A percentile compares a stretch with the other conserved stretches of the same genome.
Evolutionary conservation across 1,140 invertebrate genomes (phyloP).

Genomic region (Drosophila tristis): DNA sequence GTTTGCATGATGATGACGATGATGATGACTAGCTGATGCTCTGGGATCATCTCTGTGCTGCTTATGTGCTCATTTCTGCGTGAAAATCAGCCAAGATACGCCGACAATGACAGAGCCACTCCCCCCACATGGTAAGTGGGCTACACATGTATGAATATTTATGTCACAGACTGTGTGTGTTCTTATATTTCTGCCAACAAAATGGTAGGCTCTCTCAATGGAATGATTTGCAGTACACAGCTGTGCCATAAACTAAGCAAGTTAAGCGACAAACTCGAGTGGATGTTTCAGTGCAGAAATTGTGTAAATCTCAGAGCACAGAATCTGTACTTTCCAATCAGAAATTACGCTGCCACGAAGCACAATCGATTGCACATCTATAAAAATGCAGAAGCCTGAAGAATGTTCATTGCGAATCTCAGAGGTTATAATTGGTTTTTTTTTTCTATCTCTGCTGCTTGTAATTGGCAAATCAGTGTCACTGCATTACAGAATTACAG

Average conservation of each 20-base stretch:
- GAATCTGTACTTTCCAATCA: too few species aligned
- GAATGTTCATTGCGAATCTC: too few species aligned
- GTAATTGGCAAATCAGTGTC: conserved; percentile 4
- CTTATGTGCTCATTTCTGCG: conserved; percentile 49
- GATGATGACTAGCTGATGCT: conserved; percentile 1
- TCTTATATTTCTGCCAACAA: neutral
- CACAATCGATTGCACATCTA: too few species aligned
- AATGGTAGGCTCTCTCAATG: too few species aligned
- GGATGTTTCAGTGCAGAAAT: too few species aligned
- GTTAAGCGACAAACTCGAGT: too few species aligned
- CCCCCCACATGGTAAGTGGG: neutral
- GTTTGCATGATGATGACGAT: conserved; percentile 4
- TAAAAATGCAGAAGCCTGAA: neutral
- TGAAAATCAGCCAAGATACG: conserved; percentile 47
- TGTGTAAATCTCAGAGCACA: too few species aligned
- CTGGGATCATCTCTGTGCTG: conserved; percentile 41
- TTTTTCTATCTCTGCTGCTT: neutral
- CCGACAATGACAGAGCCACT: conserved; percentile 28
- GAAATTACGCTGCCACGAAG: too few species aligned
- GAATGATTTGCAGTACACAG: too few species aligned
- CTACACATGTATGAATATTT: conserved; percentile 48
- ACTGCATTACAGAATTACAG: conserved; percentile 5
- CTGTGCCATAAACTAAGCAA: too few species aligned
- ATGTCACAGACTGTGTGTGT: conserved; percentile 14
- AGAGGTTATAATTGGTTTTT: too few species aligned